Evolutionary conservation across 2,888 invertebrate species (phyloP).

Genomic region (Ornithoptera priamus): DNA sequence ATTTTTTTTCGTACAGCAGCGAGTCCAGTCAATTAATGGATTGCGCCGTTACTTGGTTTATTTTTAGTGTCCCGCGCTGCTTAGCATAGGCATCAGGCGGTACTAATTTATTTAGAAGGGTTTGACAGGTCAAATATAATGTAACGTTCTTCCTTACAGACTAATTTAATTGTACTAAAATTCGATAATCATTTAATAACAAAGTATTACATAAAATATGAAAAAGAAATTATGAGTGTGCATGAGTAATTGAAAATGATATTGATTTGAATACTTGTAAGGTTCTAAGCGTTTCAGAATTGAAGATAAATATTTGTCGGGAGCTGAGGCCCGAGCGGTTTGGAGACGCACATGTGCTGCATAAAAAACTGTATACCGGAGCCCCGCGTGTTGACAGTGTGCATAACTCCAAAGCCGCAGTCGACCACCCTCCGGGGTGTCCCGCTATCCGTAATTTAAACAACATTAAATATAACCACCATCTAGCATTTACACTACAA

Average conservation of each 20-base stretch:
- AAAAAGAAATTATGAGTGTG: neutral
- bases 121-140: slow-evolving; percentile 68
- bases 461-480: slow-evolving; percentile 38
- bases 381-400: slow-evolving; percentile 70
- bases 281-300: slow-evolving; percentile 73
- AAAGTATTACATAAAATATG: neutral
- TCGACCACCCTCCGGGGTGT: slow-evolving; percentile 59
- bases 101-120: slow-evolving; percentile 70
- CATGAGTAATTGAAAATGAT: slow-evolving; percentile 43
- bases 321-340: slow-evolving; percentile 68
- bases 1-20: slow-evolving; percentile 73
- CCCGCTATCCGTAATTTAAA: slow-evolving; percentile 37
- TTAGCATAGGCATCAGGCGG: slow-evolving; percentile 59
- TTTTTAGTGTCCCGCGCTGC: slow-evolving; percentile 64
- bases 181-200: neutral
- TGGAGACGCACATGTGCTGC: slow-evolving; percentile 63
- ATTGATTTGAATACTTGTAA: slow-evolving; percentile 61
- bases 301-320: slow-evolving; percentile 74
- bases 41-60: slow-evolving; percentile 76
- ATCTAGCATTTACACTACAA: slow-evolving; percentile 34
- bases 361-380: slow-evolving; percentile 68
- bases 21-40: slow-evolving; percentile 78
- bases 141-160: slow-evolving; percentile 54
- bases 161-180: slow-evolving; percentile 43
- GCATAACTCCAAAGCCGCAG: slow-evolving; percentile 66